A percentile compares a stretch with the other conserved stretches of the same genome.
Evolutionary conservation across 64 coral and sea anemone genomes (phyloP).

Genomic region (Catalaphyllia jardinei): DNA sequence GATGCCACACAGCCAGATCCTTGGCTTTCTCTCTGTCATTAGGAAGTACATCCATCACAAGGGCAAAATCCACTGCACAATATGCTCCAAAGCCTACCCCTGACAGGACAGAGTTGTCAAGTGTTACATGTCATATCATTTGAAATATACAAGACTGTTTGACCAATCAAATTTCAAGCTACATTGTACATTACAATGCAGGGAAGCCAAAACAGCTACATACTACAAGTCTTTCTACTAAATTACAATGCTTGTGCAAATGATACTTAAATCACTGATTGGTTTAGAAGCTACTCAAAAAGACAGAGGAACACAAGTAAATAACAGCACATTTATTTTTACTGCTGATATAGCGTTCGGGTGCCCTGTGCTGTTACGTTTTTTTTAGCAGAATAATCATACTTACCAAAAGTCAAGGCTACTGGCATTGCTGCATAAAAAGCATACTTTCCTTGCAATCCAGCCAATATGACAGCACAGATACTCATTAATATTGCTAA

Average conservation of each 20-base stretch:
- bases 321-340: no score
- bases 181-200: background rate
- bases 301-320: no score
- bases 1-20: slow-evolving; percentile 98
- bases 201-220: background rate
- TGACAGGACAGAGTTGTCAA: background rate
- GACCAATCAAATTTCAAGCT: background rate
- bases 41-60: slow-evolving; percentile 98
- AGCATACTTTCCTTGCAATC: slow-evolving; percentile 90
- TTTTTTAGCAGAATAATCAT: background rate
- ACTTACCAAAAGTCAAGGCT: slow-evolving; percentile 85
- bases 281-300: background rate
- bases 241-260: background rate
- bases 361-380: no score
- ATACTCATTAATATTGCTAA: slow-evolving; percentile 95
- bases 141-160: background rate
- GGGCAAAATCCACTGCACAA: slow-evolving; percentile 97
- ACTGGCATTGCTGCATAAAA: slow-evolving; percentile 97
- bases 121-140: background rate
- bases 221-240: background rate
- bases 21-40: slow-evolving; percentile 97
- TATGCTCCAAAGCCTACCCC: slow-evolving; percentile 97
- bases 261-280: background rate
- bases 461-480: slow-evolving; percentile 92
- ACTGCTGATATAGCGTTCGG: no score